Evolutionary conservation across 2,888 invertebrate genomes (phyloP), one percentile per base, ranked within the genome.

Genomic region (Pristionchus entomophagus): DNA sequence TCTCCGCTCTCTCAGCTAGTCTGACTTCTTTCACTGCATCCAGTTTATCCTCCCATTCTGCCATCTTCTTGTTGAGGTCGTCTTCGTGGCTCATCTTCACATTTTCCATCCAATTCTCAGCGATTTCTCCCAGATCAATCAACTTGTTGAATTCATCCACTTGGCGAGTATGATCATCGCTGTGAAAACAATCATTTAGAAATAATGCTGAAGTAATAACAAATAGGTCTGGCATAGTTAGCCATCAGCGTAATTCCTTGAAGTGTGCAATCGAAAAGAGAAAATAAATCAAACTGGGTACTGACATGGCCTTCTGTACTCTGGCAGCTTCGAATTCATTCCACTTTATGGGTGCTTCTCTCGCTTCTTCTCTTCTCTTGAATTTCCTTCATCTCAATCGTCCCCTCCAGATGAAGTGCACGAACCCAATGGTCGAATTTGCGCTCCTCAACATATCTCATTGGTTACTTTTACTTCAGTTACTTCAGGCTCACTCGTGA

Each of bases 361-460:
- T 90, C 49, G n/a, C n/a, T n/a, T n/a, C 88, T 84, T 32, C 89
- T 80, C 87, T 90, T 88, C 26, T 89, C 89, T 86, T 91, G 90
- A 14, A 90, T 84, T 4, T 89, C 86, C 62, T 97, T 96, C 85
- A 98, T 95, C 73, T 91, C 94, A 0, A 97, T 97, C 88, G 99
- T 97, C 94, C 99, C 99, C 93, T 98, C 98, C 88, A 97, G 94
- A 22, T 98, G 96, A 93, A 98, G 97, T 10, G 99, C 99, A 84
- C 99, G 95, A 94, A 98, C 98, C 92, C 97, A 96, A 94, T 98
- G 97, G 94, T 99, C 99, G 85, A 97, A 96, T 95, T 98, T 98
- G 95, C 98, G 98, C 94, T 99, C 98, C 93, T 84, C 17, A 49
- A 14, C 29, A 80, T 51, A 4, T 5, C n/a, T 2, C 41, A 17